Evolutionary conservation across 2,888 invertebrate genomes (phyloP), one percentile per base, ranked within the genome.

Genomic region (Agrotis clavis): DNA sequence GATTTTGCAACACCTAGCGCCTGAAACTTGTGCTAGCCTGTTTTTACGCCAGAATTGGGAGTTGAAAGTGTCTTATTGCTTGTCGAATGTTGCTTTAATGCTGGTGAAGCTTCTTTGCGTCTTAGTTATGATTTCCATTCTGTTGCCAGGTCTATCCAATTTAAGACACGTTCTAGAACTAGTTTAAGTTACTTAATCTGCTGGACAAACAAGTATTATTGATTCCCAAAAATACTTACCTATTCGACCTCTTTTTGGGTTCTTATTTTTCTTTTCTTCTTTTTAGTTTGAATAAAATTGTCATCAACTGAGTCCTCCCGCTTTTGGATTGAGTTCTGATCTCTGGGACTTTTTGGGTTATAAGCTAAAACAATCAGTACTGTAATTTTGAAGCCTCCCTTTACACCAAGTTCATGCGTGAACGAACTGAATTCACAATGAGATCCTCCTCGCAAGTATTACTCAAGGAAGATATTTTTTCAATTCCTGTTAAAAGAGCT

Each of bases 401-500:
- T 61, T 71, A 54, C 61, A 25, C 30, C 45, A 74, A 63, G 50
- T 63, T 69, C 57, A 66, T 65, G 50, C 74, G 69, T 66, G 50
- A 79, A 21, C 54, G 54, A 77, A 61, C 50, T 57, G 64, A 78
- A 54, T 78, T 35, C 45, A 57, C 51, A 73, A 73, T 48, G 25
- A 60, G 60, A 60, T 59, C 18, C 51, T 53, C 51, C 18, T 64
- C 41, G 56, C 47, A 64, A 78, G 63, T 73, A 64, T 61, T 77
- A 18, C 45, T 66, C 47, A 56, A 73, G 60, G 51, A 56, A 73
- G 60, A 47, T 77, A 76, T 71, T 77, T 76, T 61, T 7, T 64
- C 51, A 76, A 76, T 63, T 75, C 77, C 71, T 64, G 16, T 25
- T 56, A n/a, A n/a, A 47, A 53, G 25, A 47, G 14, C 16, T 35